Evolutionary conservation across 30 jellyfish, hydroid and myxozoan species (phyloP).

Genomic region (Pelagia noctiluca): DNA sequence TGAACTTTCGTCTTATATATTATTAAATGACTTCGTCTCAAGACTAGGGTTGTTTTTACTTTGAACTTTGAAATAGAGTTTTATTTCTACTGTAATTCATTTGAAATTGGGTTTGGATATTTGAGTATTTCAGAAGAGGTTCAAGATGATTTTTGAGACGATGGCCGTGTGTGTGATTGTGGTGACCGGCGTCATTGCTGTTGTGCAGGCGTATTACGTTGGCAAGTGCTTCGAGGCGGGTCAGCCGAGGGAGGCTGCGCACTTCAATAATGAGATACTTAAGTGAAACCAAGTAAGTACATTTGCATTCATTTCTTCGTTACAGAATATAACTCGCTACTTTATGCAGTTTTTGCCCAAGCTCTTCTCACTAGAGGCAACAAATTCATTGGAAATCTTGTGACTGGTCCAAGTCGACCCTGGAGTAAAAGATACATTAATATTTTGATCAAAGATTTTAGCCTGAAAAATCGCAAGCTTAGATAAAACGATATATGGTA

Average conservation of each 20-base stretch:
- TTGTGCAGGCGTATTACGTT: slow-evolving; percentile 79
- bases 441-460: not conserved
- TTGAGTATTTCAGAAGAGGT: too few relatives aligned
- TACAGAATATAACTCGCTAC: not conserved
- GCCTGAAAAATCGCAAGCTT: not conserved
- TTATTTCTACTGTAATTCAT: too few relatives aligned
- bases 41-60: too few relatives aligned
- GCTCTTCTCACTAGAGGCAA: not conserved
- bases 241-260: slow-evolving; percentile 86
- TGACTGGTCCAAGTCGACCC: not conserved
- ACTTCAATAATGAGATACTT: slow-evolving; percentile 74
- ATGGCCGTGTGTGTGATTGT: slow-evolving; percentile 80
- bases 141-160: slow-evolving; percentile 71
- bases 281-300: slow-evolving; percentile 31
- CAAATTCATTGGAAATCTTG: not conserved
- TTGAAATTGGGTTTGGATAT: too few relatives aligned
- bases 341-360: not conserved
- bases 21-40: too few relatives aligned
- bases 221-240: slow-evolving; percentile 81
- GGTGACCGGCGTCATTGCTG: slow-evolving; percentile 78
- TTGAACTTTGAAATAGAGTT: too few relatives aligned
- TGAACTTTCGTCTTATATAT: too few relatives aligned
- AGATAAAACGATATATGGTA: not conserved
- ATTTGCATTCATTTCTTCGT: not conserved
- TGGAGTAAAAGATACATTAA: slow-evolving; percentile 2